phyloP scores from a whole-genome alignment of 1,140 invertebrate species.

The Metaphire vulgaris region DNA sequence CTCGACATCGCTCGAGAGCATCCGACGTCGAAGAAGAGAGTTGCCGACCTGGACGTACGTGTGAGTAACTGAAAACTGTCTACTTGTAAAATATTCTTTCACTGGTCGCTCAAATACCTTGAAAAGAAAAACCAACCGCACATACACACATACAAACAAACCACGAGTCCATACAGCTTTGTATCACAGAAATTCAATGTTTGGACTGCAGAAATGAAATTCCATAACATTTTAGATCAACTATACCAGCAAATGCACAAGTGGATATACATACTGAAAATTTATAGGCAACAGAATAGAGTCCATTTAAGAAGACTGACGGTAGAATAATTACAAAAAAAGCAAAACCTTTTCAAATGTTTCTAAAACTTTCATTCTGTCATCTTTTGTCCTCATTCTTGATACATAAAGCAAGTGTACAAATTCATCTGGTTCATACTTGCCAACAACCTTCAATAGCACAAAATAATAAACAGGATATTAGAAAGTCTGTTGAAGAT shows the following conservation, averaged over 20 bases:
- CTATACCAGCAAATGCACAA: no score
- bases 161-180: no score
- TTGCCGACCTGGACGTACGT: slow-evolving; percentile 45
- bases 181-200: no score
- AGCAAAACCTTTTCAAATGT: background rate
- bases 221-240: no score
- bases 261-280: no score
- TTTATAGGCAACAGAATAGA: no score
- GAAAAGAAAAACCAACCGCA: no score
- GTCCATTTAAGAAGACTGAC: no score
- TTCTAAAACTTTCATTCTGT: slow-evolving; percentile 58
- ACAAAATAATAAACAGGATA: no score
- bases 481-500: no score
- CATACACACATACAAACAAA: no score
- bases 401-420: slow-evolving; percentile 71
- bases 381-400: slow-evolving; percentile 67
- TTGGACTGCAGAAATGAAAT: no score
- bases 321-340: background rate
- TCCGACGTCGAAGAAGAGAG: slow-evolving; percentile 41
- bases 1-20: slow-evolving; percentile 11
- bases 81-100: background rate
- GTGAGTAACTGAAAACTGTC: slow-evolving; percentile 12
- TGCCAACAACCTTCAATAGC: slow-evolving; percentile 32
- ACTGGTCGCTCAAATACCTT: background rate
- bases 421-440: slow-evolving; percentile 59